phyloP scores from a whole-genome alignment of 2,797 vertebrate genomes.

The Aviceda leuphotes region DNA sequence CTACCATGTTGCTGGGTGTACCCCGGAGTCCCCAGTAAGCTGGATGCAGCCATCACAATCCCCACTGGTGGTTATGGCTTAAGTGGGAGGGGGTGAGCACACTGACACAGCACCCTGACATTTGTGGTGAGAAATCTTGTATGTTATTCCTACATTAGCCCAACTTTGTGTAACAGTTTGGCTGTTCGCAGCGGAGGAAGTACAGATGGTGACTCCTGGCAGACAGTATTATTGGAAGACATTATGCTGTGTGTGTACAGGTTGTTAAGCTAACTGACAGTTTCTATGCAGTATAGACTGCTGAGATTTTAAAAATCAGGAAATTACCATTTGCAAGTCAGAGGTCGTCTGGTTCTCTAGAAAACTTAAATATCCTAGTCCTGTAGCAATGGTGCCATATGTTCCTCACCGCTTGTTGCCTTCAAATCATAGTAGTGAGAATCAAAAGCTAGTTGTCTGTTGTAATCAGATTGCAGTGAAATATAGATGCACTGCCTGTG shows the following conservation, averaged over 20 bases:
- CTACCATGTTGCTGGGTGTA: too few species aligned
- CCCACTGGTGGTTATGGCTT: too few species aligned
- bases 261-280: slow-evolving; percentile 54
- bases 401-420: slow-evolving; percentile 50
- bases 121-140: background rate
- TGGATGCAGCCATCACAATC: too few species aligned
- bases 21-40: too few species aligned
- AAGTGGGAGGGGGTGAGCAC: too few species aligned
- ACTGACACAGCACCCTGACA: background rate
- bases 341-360: background rate
- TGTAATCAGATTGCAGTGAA: slow-evolving; percentile 30
- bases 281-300: slow-evolving; percentile 18
- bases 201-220: slow-evolving; percentile 54
- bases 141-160: slow-evolving; percentile 9
- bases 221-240: slow-evolving; percentile 45
- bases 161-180: slow-evolving; percentile 26
- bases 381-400: background rate
- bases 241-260: slow-evolving; percentile 2
- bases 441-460: slow-evolving; percentile 31
- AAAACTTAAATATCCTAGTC: slow-evolving; percentile 15
- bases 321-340: slow-evolving; percentile 38
- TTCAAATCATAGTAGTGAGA: slow-evolving; percentile 21
- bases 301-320: slow-evolving; percentile 39
- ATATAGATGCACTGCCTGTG: background rate
- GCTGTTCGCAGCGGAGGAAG: background rate